These are phyloP conservation scores for Amblyjoppa fuscipennis DNA, from an alignment of 2,888 invertebrate species.

Conservation along the genomic window DNA sequence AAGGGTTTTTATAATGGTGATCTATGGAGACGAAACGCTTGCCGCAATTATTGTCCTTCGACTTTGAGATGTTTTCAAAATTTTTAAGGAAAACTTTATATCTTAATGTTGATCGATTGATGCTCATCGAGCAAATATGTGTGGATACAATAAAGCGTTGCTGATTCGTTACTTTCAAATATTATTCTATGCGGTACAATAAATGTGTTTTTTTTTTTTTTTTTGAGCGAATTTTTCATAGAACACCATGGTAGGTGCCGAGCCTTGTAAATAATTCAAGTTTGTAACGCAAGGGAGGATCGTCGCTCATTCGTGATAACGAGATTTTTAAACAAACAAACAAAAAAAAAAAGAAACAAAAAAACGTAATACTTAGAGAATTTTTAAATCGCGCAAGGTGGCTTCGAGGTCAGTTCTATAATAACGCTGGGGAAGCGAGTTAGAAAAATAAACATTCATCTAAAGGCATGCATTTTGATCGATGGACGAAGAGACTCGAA, in stretches of 20 bases:
- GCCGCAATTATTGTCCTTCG: slow-evolving; percentile 10
- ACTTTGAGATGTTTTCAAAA: slow-evolving; percentile 30
- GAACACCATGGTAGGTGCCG: slow-evolving; percentile 75
- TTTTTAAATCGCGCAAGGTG: slow-evolving; percentile 52
- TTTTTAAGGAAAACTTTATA: slow-evolving; percentile 4
- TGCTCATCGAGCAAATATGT: not conserved
- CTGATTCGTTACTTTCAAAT: not conserved
- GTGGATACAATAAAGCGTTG: not conserved
- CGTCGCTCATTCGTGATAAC: slow-evolving; percentile 58
- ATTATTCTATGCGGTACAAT: not conserved
- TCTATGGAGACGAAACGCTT: slow-evolving; percentile 68
- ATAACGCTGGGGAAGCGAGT: slow-evolving; percentile 17
- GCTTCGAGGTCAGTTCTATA: slow-evolving; percentile 27
- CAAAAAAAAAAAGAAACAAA: slow-evolving; percentile 26
- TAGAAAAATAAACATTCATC: slow-evolving; percentile 5
- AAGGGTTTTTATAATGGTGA: slow-evolving; percentile 81
- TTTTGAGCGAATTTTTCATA: slow-evolving; percentile 65
- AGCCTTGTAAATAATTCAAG: slow-evolving; percentile 76
- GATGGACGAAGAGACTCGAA: slow-evolving; percentile 66
- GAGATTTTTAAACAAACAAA: slow-evolving; percentile 56
- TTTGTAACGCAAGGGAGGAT: slow-evolving; percentile 66
- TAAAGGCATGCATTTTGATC: slow-evolving; percentile 53
- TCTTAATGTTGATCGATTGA: slow-evolving; percentile 3
- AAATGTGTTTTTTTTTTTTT: not conserved
- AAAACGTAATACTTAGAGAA: slow-evolving; percentile 62